Evolutionary conservation across 2,113 vertebrate species (phyloP), one percentile per base, ranked within the genome.

Genomic region (Plotosus lineatus): DNA sequence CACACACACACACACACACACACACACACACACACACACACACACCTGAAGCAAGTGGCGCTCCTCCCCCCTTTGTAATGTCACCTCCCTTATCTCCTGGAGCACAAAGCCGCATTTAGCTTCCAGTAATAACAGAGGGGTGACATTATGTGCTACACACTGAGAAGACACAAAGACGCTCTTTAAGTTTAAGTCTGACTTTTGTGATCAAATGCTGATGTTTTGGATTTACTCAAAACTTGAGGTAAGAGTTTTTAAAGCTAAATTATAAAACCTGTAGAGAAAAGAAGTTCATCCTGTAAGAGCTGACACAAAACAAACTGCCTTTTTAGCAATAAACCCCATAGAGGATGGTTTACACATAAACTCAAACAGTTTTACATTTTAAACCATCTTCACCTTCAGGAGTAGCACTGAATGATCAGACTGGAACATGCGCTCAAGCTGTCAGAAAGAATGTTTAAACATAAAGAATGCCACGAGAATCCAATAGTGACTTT

Each of bases 71-170:
- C 17, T 53, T 51, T 10, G 28, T 90, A 91, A 90, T 90, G 90
- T 92, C 90, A 91, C 53, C 21, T 79, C 88, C 90, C 87, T 92
- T 90, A 92, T 93, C 90, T 88, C 88, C 88, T 88, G 89, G 87
- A 90, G 91, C 89, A 90, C 90, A 90, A 89, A 90, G 92, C 91
- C 90, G 89, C 88, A 90, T 92, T 92, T 92, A 93, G 90, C 89
- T 89, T 78, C n/a, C 85, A 83, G 85, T 91, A 89, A 92, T 91
- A 88, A 89, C 90, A 76, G 74, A 69, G 83, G 81, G 80, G 84
- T 88, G 90, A 87, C 88, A 90, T 89, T 14, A 80, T 87, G 84
- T 87, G 89, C 84, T 83, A 28, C 48, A 82, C 84, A 55, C 88
- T 56, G 78, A 85, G 84, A 83, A 88, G 90, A 90, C 90, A 84